Conservation (phyloP, 2,888 invertebrate genomes). For the Caprella mutica region DNA sequence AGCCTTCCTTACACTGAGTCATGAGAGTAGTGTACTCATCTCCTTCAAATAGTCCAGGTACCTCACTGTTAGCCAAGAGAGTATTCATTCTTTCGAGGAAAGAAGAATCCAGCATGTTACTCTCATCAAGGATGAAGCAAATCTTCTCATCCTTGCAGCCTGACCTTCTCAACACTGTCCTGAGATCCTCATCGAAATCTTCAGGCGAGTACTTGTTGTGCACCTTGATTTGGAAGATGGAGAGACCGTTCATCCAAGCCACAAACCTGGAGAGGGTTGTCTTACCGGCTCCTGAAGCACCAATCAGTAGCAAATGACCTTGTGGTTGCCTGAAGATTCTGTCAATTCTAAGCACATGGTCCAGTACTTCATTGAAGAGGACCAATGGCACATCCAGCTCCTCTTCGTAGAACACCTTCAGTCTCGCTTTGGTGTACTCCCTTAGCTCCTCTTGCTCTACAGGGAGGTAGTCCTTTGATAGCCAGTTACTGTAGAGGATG, state of each 20-base stretch:
- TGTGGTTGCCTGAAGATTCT: constrained; percentile 98
- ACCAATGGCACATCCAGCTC: constrained; percentile 96
- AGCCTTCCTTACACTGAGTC: constrained; percentile 99
- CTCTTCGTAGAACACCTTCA: constrained; percentile 98
- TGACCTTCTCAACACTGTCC: constrained; percentile 70
- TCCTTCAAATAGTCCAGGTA: constrained; percentile 79
- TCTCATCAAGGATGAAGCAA: constrained; percentile 97
- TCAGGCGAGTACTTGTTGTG: constrained; percentile 98
- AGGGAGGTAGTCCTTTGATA: constrained; percentile 94
- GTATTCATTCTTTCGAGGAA: constrained; percentile 99
- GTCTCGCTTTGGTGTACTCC: constrained; percentile 90
- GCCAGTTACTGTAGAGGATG: constrained; percentile 97
- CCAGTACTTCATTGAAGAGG: constrained; percentile 97
- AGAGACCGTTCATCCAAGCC: constrained; percentile 99
- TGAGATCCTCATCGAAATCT: constrained; percentile 97
- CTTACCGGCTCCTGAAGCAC: constrained; percentile 97
- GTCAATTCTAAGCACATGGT: constrained; percentile 96
- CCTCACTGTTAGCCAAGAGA: constrained; percentile 94
- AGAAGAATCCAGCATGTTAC: constrained; percentile 94
- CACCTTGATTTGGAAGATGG: constrained; percentile 97
- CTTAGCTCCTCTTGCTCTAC: constrained; percentile 88
- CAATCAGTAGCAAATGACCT: constrained; percentile 92
- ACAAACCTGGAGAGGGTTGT: constrained; percentile 98
- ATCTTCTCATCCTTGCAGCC: constrained; percentile 91
- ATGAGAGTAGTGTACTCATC: constrained; percentile 97